Conservation (phyloP, 1,140 invertebrate species). For the Sitophilus oryzae region DNA sequence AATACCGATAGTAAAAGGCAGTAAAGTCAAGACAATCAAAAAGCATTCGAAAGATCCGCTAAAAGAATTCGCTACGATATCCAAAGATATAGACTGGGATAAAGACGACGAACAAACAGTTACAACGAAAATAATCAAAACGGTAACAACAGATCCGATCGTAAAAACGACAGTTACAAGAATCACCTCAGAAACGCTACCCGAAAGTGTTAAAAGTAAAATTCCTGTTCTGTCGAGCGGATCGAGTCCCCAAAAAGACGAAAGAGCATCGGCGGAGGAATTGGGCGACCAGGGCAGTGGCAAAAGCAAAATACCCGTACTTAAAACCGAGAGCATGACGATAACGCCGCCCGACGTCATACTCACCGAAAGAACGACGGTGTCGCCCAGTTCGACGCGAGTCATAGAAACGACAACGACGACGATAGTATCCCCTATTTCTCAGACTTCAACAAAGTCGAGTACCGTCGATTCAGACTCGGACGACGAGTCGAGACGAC, state of each 20-base stretch:
- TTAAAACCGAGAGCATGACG: constrained; percentile 39
- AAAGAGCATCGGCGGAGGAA: constrained; percentile 14
- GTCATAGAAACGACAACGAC: constrained; percentile 27
- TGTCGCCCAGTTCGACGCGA: constrained; percentile 25
- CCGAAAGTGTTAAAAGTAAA: constrained; percentile 33
- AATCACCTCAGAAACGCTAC: constrained; percentile 29
- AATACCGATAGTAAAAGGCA: constrained; percentile 37
- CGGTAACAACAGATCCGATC: constrained; percentile 43
- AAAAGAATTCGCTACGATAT: constrained; percentile 42
- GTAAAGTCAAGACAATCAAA: constrained; percentile 45
- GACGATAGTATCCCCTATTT: constrained; percentile 33
- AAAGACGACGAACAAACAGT: constrained; percentile 42
- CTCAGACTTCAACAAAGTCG: constrained; percentile 37
- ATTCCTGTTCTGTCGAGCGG: constrained; percentile 29
- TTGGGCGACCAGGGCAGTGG: constrained; percentile 18
- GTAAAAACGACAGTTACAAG: constrained; percentile 42
- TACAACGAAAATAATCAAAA: constrained; percentile 38
- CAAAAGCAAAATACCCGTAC: constrained; percentile 48
- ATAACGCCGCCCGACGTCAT: constrained; percentile 46
- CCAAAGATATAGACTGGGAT: constrained; percentile 46
- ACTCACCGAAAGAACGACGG: constrained; percentile 27
- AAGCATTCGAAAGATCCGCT: constrained; percentile 45
- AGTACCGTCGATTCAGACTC: constrained; percentile 41
- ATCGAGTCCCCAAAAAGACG: constrained; percentile 4
- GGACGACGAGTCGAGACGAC: constrained; percentile 43